A percentile compares a stretch with the other conserved stretches of the same genome.
Evolutionary conservation across 2,797 vertebrate genomes (phyloP).

Genomic region (Cossypha niveicapilla): DNA sequence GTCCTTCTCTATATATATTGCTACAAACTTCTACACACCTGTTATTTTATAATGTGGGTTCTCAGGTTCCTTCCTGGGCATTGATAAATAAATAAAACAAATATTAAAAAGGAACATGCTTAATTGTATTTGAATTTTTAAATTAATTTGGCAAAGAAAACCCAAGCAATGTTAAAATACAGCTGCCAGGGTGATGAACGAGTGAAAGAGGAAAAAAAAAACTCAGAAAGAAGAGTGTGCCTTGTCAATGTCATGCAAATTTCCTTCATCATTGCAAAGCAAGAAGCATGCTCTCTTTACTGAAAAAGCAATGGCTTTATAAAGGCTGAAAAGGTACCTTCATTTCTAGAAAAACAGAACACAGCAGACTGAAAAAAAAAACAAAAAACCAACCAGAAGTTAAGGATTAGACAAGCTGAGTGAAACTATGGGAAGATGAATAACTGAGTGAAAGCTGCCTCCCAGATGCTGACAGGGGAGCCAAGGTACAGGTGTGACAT

Average conservation of each 20-base stretch:
- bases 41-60: background rate
- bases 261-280: background rate
- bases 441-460: background rate
- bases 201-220: background rate
- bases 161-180: background rate
- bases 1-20: background rate
- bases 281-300: background rate
- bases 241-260: background rate
- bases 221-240: background rate
- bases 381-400: background rate
- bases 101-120: background rate
- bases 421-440: background rate
- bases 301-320: background rate
- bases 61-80: background rate
- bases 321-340: background rate
- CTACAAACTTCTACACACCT: background rate
- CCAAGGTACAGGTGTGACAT: background rate
- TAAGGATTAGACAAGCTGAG: background rate
- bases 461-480: background rate
- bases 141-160: background rate
- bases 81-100: background rate
- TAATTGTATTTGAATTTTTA: background rate
- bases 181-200: background rate
- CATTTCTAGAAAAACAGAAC: background rate
- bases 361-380: background rate